Evolutionary conservation across 2,888 invertebrate species (phyloP), one percentile per base, ranked within the genome.

Genomic region (Myathropa florea): DNA sequence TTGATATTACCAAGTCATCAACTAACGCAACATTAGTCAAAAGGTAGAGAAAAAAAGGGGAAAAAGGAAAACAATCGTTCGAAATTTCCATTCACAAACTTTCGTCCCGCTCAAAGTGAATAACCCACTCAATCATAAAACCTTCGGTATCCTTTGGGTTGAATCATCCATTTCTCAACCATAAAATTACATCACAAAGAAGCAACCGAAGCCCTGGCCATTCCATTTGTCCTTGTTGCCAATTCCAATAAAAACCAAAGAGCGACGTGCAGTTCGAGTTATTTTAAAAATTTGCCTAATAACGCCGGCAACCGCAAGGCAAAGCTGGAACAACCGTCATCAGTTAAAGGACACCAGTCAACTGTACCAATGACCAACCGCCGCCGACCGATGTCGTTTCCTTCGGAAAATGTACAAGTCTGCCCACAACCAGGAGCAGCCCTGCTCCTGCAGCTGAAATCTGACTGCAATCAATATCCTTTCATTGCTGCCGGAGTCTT

Each of bases 381-480:
- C 4, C 28, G n/a, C 4, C 18, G 18, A 18, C 18, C 18, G 7
- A 3, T 18, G 46, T 2, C 18, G 3, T 33, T 7, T 18, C 18
- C 46, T 46, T 46, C 18, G 2, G 18, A 46, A 7, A 18, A 18
- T 33, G 10, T 2, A 2, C 30, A 10, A 10, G 30, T 30, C 9
- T 2, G 39, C 46, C 46, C 46, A 46, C 7, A 46, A 33, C 33
- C 33, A 33, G 9, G 10, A 33, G 33, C 24, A 33, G n/a, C 14
- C 36, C 3, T 7, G 2, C 1, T 28, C 60, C 28, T 7, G 18
- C 18, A 18, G n/a, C 12, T n/a, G 3, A 26, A 61, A 63, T 30
- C 68, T 39, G 72, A 53, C 77, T 82, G 77, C 85, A 78, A 85
- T 82, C 77, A 73, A 82, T 82, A 63, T 75, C 64, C 46, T 63